Evolutionary conservation across 2,797 vertebrate species (phyloP), one percentile per base, ranked within the genome.

Genomic region (Gymnothorax reevesii): DNA sequence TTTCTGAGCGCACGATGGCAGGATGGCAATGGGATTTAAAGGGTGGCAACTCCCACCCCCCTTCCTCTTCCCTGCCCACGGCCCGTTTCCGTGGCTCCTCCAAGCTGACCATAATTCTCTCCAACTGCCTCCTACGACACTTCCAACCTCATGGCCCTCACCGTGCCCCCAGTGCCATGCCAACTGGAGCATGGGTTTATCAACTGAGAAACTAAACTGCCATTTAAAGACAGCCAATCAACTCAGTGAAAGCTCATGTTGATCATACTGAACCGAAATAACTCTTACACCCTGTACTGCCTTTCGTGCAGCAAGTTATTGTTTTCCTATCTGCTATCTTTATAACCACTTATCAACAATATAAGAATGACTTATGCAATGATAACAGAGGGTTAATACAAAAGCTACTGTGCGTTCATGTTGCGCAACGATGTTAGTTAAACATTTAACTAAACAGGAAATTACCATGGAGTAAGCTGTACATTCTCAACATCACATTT

Each of bases 121-220:
- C 91, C 91, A 90, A 82, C 86, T 88, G 85, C 87, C 88, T 94
- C 94, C 93, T 90, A 92, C 90, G 91, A 90, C 82, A 87, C 89
- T 85, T 87, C 88, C 94, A 94, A 94, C 94, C 94, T 94, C 92
- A 93, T 93, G 94, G 93, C 90, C 89, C 27, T 5, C 12, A 27
- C 66, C 3, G 1, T 69, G 12, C 73, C 49, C 75, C 75, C 17
- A 22, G 27, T 91, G 90, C 92, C 92, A 92, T 94, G 93, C 93
- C 94, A 94, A 88, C 86, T 88, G 86, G 90, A 91, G 91, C n/a
- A 91, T 90, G 89, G 92, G 92, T 91, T 85, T 85, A 87, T 71
- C 84, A 73, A 62, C 77, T 8, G 0, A 83, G 69, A 7, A 73
- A 66, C 86, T 88, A 7, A 73, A 66, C 86, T 88, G 88, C 88